Evolutionary conservation across 2,888 invertebrate species (phyloP).

Genomic region (Tipula unca): DNA sequence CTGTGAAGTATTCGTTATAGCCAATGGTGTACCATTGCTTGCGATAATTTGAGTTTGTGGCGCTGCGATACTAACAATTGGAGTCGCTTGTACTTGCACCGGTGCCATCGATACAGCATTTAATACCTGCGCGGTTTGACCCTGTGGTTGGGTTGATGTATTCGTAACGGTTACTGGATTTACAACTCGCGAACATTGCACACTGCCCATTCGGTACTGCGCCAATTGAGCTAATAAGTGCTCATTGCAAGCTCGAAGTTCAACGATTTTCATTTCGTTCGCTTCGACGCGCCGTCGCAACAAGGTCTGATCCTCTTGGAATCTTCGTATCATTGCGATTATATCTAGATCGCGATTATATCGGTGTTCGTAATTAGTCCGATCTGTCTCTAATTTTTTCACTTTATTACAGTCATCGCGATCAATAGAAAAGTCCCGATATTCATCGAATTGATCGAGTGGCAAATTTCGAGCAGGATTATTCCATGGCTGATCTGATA

Average conservation of each 20-base stretch:
- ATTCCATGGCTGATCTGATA: not conserved
- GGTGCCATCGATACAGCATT: constrained; percentile 48
- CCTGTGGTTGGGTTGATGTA: constrained; percentile 45
- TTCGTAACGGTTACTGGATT: constrained; percentile 53
- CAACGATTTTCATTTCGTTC: constrained; percentile 43
- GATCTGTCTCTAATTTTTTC: not conserved
- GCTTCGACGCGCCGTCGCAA: constrained; percentile 29
- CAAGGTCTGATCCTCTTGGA: constrained; percentile 31
- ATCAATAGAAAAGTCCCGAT: not conserved
- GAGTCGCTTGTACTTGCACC: constrained; percentile 45
- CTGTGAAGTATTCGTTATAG: constrained; percentile 29
- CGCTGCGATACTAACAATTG: constrained; percentile 52
- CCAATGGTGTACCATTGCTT: constrained; percentile 26
- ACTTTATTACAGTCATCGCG: not conserved
- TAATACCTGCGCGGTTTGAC: constrained; percentile 43
- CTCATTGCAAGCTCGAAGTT: constrained; percentile 67
- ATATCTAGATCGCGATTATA: constrained; percentile 25
- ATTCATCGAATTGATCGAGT: not conserved
- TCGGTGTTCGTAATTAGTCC: not conserved
- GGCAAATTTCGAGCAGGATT: not conserved
- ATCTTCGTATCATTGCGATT: constrained; percentile 28
- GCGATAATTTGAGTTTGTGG: constrained; percentile 33
- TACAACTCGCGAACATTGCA: constrained; percentile 47
- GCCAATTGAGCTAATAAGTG: constrained; percentile 71
- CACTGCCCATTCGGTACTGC: constrained; percentile 53